phyloP scores from a whole-genome alignment of 2,797 vertebrate genomes.

The Lacerta agilis region DNA sequence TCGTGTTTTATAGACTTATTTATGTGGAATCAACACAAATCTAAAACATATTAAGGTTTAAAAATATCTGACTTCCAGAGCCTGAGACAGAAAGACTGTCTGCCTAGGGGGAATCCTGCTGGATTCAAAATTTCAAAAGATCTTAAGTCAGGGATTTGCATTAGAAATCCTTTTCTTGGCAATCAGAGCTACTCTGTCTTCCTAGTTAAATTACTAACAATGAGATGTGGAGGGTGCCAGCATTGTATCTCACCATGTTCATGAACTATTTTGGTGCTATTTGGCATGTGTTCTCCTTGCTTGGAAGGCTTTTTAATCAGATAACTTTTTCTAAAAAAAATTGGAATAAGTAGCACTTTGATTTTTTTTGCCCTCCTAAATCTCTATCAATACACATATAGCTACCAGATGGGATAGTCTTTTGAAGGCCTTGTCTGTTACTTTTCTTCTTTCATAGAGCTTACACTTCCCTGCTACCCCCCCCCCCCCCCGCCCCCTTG shows the following conservation, averaged over 20 bases:
- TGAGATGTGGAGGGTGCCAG: neutral
- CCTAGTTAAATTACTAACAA: neutral
- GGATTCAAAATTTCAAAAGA: slow-evolving; percentile 17
- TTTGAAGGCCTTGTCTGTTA: neutral
- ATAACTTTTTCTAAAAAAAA: neutral
- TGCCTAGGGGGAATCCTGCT: neutral
- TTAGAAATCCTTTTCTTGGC: neutral
- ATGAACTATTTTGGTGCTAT: neutral
- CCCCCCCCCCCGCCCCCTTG: too few relatives aligned
- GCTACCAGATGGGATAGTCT: neutral
- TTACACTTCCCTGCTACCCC: neutral
- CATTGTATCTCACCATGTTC: rapidly evolving
- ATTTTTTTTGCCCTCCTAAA: neutral
- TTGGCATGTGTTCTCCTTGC: neutral
- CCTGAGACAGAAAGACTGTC: neutral
- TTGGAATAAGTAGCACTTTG: neutral
- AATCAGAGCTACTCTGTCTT: neutral
- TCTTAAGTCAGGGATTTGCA: neutral
- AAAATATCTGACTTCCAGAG: neutral
- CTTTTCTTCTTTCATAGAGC: neutral
- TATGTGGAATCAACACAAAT: slow-evolving; percentile 1
- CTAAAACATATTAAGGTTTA: neutral
- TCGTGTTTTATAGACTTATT: neutral
- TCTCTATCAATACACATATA: neutral
- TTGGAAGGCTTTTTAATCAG: neutral